phyloP scores from a whole-genome alignment of 2,113 vertebrate species.

The Sinocyclocheilus rhinocerous region DNA sequence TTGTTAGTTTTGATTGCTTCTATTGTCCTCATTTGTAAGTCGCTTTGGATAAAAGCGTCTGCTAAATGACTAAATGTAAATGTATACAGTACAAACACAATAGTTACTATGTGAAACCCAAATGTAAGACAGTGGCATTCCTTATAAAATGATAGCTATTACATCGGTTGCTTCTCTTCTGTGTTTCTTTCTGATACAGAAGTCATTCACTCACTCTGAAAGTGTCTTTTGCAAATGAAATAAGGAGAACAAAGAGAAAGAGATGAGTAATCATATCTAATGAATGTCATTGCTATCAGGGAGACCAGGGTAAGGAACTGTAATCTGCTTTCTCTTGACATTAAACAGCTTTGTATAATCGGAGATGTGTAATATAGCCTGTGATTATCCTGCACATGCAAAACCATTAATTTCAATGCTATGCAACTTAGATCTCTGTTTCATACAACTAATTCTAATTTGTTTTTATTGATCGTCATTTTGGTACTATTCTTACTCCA shows the following conservation, averaged over 20 bases:
- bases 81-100: background rate
- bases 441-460: background rate
- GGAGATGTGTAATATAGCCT: constrained; percentile 52
- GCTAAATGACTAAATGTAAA: too few relatives aligned
- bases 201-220: background rate
- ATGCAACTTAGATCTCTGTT: background rate
- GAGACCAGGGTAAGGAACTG: constrained; percentile 13
- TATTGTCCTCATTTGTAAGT: too few relatives aligned
- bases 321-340: constrained; percentile 67
- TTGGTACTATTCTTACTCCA: background rate
- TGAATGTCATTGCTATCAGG: constrained; percentile 2
- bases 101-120: background rate
- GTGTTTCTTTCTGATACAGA: background rate
- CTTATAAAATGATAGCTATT: background rate
- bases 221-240: background rate
- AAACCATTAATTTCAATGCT: constrained; percentile 2
- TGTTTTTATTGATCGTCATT: background rate
- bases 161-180: background rate
- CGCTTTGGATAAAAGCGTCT: too few relatives aligned
- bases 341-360: constrained; percentile 61
- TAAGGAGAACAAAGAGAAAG: background rate
- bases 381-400: constrained; percentile 19
- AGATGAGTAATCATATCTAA: constrained; percentile 13
- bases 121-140: background rate
- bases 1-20: too few relatives aligned